These are phyloP conservation scores for Trimorus sp. DNA, from an alignment of 2,888 invertebrate genomes.

Conservation along the genomic window DNA sequence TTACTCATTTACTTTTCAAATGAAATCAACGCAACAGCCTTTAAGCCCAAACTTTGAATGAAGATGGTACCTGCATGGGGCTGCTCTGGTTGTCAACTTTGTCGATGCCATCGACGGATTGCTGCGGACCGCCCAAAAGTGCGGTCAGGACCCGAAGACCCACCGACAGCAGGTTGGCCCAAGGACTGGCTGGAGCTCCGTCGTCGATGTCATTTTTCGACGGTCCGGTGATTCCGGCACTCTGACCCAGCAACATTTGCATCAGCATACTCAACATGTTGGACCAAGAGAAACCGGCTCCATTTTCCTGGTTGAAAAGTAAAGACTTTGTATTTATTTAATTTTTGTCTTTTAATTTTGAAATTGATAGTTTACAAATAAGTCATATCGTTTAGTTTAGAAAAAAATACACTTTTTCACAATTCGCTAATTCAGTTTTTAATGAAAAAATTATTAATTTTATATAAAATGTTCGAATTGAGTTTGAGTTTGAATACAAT, in stretches of 20 bases:
- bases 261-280: conserved; percentile 93
- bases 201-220: conserved; percentile 91
- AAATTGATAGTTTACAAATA: too few relatives aligned
- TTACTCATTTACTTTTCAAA: neutral
- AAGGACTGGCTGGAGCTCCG: conserved; percentile 89
- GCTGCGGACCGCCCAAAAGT: conserved; percentile 88
- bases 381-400: too few relatives aligned
- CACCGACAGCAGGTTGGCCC: conserved; percentile 93
- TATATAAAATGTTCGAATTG: too few relatives aligned
- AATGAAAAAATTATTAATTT: too few relatives aligned
- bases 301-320: conserved; percentile 81
- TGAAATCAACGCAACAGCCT: too few relatives aligned
- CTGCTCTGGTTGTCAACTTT: conserved; percentile 93
- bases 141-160: conserved; percentile 93
- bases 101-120: conserved; percentile 90
- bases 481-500: neutral
- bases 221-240: conserved; percentile 86
- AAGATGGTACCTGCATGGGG: conserved; percentile 90
- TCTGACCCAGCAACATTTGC: conserved; percentile 92
- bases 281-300: conserved; percentile 92
- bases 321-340: neutral
- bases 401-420: too few relatives aligned
- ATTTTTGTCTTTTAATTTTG: neutral
- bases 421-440: too few relatives aligned
- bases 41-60: conserved; percentile 40